Evolutionary conservation across 2,888 invertebrate species (phyloP).

Genomic region (Sarcophaga rosellei): DNA sequence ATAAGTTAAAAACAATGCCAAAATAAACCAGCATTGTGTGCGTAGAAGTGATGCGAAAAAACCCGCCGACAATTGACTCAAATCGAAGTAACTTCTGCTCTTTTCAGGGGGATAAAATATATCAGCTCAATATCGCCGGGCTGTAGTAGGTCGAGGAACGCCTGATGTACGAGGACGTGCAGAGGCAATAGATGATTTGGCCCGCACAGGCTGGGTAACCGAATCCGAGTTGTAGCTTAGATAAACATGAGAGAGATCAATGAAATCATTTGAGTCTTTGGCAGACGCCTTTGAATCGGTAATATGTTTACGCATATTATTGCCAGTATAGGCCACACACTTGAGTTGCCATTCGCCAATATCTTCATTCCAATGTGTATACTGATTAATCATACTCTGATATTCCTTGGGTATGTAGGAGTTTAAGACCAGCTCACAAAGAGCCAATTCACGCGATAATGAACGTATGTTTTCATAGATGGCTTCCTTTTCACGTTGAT

Average conservation of each 20-base stretch:
- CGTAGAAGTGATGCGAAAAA: conserved; percentile 66
- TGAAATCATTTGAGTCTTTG: conserved; percentile 82
- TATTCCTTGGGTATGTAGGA: conserved; percentile 97
- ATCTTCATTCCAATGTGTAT: conserved; percentile 98
- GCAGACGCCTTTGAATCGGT: conserved; percentile 78
- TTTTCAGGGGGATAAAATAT: conserved; percentile 39
- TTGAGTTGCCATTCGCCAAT: conserved; percentile 99
- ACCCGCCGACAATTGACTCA: conserved; percentile 36
- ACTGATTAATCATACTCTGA: conserved; percentile 93
- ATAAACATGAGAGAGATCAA: conserved; percentile 86
- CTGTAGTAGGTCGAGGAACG: conserved; percentile 83
- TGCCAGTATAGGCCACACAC: conserved; percentile 99
- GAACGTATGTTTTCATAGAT: conserved; percentile 96
- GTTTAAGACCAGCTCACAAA: conserved; percentile 95
- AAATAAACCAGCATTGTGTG: conserved; percentile 73
- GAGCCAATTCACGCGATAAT: conserved; percentile 92
- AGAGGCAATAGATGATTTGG: conserved; percentile 81
- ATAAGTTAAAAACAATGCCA: conserved; percentile 71
- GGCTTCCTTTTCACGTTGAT: conserved; percentile 98
- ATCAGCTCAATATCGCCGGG: conserved; percentile 77
- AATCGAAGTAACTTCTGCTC: conserved; percentile 26
- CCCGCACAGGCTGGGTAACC: conserved; percentile 83
- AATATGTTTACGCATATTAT: conserved; percentile 94
- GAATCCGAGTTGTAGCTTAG: conserved; percentile 84
- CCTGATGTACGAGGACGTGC: conserved; percentile 82